Evolutionary conservation across 1,140 invertebrate genomes (phyloP).

Genomic region (Streblospio benedicti): DNA sequence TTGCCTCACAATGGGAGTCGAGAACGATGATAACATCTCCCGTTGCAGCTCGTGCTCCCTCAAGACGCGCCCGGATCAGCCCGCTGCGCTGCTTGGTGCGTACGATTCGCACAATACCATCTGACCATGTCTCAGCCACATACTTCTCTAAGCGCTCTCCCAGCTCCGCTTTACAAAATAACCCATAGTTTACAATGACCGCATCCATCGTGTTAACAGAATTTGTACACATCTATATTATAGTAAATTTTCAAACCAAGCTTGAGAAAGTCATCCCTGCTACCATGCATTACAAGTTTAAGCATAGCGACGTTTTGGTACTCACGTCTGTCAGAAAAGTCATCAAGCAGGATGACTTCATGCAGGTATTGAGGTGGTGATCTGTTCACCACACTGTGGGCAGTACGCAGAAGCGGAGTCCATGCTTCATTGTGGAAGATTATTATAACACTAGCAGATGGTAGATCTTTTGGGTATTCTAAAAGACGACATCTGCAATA

Average conservation of each 20-base stretch:
- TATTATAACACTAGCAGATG: conserved; percentile 56
- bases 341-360: conserved; percentile 82
- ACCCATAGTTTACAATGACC: not conserved
- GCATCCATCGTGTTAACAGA: not conserved
- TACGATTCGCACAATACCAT: conserved; percentile 61
- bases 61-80: conserved; percentile 79
- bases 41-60: conserved; percentile 74
- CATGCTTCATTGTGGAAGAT: conserved; percentile 86
- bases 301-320: not conserved
- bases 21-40: conserved; percentile 89
- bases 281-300: no score
- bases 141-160: conserved; percentile 74
- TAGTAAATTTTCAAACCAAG: conserved; percentile 8
- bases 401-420: conserved; percentile 71
- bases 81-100: conserved; percentile 37
- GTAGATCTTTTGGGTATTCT: conserved; percentile 7
- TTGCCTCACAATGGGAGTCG: conserved; percentile 93
- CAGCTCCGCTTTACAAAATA: conserved; percentile 64
- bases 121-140: conserved; percentile 13
- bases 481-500: conserved; percentile 4
- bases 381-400: conserved; percentile 78
- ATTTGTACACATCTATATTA: conserved; percentile 58
- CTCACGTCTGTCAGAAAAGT: conserved; percentile 44
- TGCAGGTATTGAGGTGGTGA: conserved; percentile 68
- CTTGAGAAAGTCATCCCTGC: no score